phyloP scores from a whole-genome alignment of 2,888 invertebrate genomes.

The Meiosimyza platycephala region DNA sequence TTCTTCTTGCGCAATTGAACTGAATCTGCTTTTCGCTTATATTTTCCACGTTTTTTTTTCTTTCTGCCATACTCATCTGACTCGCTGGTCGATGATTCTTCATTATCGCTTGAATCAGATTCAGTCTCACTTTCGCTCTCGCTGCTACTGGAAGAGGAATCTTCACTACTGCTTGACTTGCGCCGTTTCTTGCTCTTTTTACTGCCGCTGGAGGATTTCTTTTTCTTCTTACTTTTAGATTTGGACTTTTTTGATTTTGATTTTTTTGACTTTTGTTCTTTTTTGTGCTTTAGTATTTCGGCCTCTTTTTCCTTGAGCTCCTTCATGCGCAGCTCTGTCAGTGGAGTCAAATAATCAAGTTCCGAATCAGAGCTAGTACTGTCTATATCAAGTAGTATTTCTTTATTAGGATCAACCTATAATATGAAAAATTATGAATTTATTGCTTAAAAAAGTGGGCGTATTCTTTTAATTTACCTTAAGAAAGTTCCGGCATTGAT shows the following conservation, averaged over 20 bases:
- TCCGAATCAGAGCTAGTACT: slow-evolving; percentile 92
- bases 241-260: slow-evolving; percentile 45
- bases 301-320: slow-evolving; percentile 80
- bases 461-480: slow-evolving; percentile 70
- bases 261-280: slow-evolving; percentile 41
- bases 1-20: slow-evolving; percentile 57
- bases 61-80: slow-evolving; percentile 61
- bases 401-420: slow-evolving; percentile 89
- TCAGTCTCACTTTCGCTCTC: slow-evolving; percentile 43
- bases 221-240: slow-evolving; percentile 45
- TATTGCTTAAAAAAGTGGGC: slow-evolving; percentile 12
- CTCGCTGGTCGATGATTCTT: slow-evolving; percentile 63
- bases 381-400: slow-evolving; percentile 91
- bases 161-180: slow-evolving; percentile 44
- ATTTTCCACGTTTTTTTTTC: slow-evolving; percentile 60
- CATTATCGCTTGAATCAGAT: slow-evolving; percentile 64
- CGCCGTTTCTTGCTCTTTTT: slow-evolving; percentile 44
- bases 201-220: slow-evolving; percentile 25
- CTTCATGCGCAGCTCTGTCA: slow-evolving; percentile 82
- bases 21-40: slow-evolving; percentile 61
- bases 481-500: slow-evolving; percentile 94
- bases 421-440: slow-evolving; percentile 14
- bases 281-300: slow-evolving; percentile 61
- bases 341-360: slow-evolving; percentile 83
- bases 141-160: background rate